Conservation (phyloP, 1,140 invertebrate species). For the Lasioglossum baleicum region DNA sequence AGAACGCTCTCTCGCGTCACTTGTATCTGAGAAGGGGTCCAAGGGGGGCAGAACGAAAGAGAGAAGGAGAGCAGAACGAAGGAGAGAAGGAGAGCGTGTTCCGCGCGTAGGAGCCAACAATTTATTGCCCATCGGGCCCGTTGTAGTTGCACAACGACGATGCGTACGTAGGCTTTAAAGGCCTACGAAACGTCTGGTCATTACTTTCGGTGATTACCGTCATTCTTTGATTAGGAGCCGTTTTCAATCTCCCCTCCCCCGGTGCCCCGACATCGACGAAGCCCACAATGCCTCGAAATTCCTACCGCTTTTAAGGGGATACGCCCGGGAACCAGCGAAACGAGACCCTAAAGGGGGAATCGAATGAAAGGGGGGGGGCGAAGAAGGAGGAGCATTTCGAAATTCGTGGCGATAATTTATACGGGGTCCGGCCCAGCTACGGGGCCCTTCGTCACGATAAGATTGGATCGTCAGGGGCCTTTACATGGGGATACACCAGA, state of each 20-base stretch:
- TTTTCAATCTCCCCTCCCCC: constrained; percentile 32
- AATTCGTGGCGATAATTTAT: constrained; percentile 69
- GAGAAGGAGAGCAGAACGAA: constrained; percentile 24
- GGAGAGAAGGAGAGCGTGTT: constrained; percentile 33
- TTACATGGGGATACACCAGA: constrained; percentile 51
- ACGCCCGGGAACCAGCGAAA: constrained; percentile 36
- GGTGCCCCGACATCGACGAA: too few relatives aligned
- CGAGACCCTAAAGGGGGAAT: constrained; percentile 38
- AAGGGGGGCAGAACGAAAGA: constrained; percentile 15
- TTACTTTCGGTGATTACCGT: constrained; percentile 72
- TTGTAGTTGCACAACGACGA: constrained; percentile 54
- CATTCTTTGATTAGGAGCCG: constrained; percentile 68
- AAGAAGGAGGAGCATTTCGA: constrained; percentile 55
- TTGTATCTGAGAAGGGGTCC: neutral
- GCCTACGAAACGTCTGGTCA: constrained; percentile 61
- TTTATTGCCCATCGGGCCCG: constrained; percentile 65
- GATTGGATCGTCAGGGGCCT: constrained; percentile 65
- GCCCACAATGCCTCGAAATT: constrained; percentile 52
- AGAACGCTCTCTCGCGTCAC: constrained; percentile 18
- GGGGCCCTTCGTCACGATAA: constrained; percentile 65
- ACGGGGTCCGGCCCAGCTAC: constrained; percentile 33
- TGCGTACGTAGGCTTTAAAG: constrained; percentile 61
- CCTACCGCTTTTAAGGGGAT: constrained; percentile 36
- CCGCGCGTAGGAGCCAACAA: constrained; percentile 69
- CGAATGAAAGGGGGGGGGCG: constrained; percentile 1